Base-by-base conservation (phyloP, 2,888 invertebrate genomes). In the Zhuqinia jingwanae region DNA sequence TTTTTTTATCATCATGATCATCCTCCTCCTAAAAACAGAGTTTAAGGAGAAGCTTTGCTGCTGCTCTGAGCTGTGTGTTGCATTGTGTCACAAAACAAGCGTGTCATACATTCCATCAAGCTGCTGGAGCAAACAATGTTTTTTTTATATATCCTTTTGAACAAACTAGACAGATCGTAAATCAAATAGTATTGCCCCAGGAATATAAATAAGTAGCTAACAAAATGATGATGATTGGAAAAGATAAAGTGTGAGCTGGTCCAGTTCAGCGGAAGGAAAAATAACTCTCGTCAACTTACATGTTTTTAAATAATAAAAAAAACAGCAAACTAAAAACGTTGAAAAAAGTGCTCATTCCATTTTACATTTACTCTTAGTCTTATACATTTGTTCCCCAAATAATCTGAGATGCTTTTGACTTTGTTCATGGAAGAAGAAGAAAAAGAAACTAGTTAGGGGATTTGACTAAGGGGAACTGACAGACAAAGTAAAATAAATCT, bases 131-230 rank as follows among this genome's bases (percentile, higher is more conserved):
- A 75, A 75, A n/a, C n/a, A n/a, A n/a, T n/a, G 75, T 77, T 60
- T 60, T 42, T 58, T 36, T 42, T 42, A 58, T n/a, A n/a, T n/a
- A n/a, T n/a, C n/a, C 22, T 22, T 70, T 70, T 42, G 42, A 58
- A 60, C 22, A 58, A 77, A 2, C 30, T 45, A 45, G 42, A 42
- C 56, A 60, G 60, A 58, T 77, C 77, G 77, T 77, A 77, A 77
- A 77, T 77, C 77, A 77, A 77, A 77, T 42, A 77, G 53, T n/a
- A n/a, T 75, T 75, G 75, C 58, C 58, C 60, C 8, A 77, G 17
- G 45, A 58, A 45, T 75, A 25, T 36, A 75, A 75, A 75, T 53
- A 75, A 56, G 75, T 56, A 36, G 3, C 36, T 6, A 17, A 20
- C 1, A 36, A 53, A 8, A 8, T 3, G 36, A 36, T 36, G 36